phyloP scores from a whole-genome alignment of 37 sponge, comb jelly and placozoan genomes.

The Aplysina aerophoba region DNA sequence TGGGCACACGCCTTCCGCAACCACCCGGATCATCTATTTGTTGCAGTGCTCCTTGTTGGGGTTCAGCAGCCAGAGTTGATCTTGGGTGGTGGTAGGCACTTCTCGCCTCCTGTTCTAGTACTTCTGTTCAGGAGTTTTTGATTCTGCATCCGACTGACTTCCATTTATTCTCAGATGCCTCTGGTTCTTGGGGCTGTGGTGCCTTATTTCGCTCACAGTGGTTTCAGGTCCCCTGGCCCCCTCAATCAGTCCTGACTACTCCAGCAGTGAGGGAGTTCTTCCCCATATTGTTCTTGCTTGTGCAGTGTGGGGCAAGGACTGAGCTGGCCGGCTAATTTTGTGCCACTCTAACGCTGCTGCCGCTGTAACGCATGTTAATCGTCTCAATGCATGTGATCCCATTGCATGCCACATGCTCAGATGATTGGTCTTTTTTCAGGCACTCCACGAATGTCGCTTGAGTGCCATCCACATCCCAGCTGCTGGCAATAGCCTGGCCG shows the following conservation, averaged over 20 bases:
- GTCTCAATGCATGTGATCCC: background rate
- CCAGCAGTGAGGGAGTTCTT: background rate
- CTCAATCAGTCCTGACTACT: too few relatives aligned
- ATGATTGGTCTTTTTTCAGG: slow-evolving; percentile 3
- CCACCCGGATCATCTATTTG: too few relatives aligned
- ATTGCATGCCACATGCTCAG: background rate
- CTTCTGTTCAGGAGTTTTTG: too few relatives aligned
- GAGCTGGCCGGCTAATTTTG: background rate
- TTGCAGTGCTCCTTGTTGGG: too few relatives aligned
- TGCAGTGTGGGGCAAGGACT: background rate
- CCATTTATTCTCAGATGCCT: background rate
- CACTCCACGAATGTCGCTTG: slow-evolving; percentile 15
- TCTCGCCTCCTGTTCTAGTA: too few relatives aligned
- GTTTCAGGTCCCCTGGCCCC: background rate
- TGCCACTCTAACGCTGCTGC: slow-evolving; percentile 6
- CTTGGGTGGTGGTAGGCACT: too few relatives aligned
- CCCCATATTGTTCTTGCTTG: background rate
- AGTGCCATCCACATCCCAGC: background rate
- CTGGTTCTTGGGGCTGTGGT: slow-evolving; percentile 3
- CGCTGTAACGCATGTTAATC: background rate
- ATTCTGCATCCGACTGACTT: too few relatives aligned
- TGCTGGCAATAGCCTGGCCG: background rate
- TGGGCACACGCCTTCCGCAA: too few relatives aligned
- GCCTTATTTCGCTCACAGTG: background rate
- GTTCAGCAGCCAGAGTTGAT: too few relatives aligned